Conservation (phyloP, 2,888 invertebrate genomes). For the Eupeodes luniger region DNA sequence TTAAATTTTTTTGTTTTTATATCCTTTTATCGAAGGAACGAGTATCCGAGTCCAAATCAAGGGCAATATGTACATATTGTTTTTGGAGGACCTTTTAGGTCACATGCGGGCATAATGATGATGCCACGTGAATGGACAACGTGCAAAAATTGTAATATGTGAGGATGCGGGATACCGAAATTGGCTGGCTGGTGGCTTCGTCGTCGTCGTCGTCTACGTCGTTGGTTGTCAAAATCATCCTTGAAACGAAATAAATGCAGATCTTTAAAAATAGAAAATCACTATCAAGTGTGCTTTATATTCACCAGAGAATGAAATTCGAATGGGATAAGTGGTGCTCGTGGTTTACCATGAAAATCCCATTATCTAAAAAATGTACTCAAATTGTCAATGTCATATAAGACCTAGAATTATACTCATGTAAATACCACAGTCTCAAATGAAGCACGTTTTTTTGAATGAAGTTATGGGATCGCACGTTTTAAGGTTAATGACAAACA, state of each 20-base stretch:
- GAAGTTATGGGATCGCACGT: too few species aligned
- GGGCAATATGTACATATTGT: not conserved
- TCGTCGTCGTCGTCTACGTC: too few species aligned
- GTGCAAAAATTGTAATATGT: not conserved
- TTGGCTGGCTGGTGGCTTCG: too few species aligned
- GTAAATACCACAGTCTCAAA: too few species aligned
- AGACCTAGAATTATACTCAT: too few species aligned
- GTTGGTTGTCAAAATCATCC: not conserved
- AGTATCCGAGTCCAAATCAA: not conserved
- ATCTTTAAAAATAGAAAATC: not conserved
- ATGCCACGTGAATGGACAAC: constrained; percentile 4
- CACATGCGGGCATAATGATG: constrained; percentile 9
- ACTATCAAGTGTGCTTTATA: constrained; percentile 27
- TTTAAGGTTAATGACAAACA: too few species aligned
- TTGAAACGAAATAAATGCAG: not conserved
- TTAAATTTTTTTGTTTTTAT: not conserved
- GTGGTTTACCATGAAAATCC: constrained; percentile 2
- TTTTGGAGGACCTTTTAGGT: constrained; percentile 1
- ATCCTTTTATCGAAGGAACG: not conserved
- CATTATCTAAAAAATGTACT: not conserved
- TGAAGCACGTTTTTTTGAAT: too few species aligned
- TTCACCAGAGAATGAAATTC: not conserved
- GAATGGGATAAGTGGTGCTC: not conserved
- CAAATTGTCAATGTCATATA: too few species aligned
- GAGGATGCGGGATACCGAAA: constrained; percentile 20